Conservation (phyloP, 1,140 invertebrate species). For the Dermatophagoides farinae region DNA sequence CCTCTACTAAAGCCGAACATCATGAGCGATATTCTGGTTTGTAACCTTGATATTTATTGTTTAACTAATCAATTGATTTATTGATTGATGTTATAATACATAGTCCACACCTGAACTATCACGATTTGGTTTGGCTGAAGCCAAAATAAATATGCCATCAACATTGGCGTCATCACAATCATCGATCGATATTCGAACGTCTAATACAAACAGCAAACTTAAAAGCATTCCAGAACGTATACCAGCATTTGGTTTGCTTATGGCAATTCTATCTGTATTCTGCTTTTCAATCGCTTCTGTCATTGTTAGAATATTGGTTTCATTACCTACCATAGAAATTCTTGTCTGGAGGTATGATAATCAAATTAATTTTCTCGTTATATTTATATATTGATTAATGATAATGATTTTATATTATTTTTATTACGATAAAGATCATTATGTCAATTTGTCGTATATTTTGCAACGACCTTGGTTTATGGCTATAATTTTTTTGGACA, state of each 20-base stretch:
- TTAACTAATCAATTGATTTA: background rate
- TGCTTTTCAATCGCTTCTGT: conserved; percentile 7
- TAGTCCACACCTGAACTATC: background rate
- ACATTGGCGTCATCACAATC: background rate
- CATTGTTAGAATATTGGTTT: conserved; percentile 7
- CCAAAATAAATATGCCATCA: background rate
- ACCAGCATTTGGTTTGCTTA: conserved; percentile 10
- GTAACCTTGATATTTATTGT: background rate
- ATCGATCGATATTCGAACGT: background rate
- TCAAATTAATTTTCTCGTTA: background rate
- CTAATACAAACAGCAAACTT: background rate
- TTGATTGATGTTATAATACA: background rate
- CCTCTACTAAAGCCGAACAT: background rate
- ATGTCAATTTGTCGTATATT: conserved; percentile 6
- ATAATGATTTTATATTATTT: background rate
- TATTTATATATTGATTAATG: background rate
- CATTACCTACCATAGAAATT: conserved; percentile 4
- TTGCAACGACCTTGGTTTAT: background rate
- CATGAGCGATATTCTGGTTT: background rate
- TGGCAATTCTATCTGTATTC: conserved; percentile 12
- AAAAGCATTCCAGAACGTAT: conserved; percentile 2
- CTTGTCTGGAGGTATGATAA: conserved; percentile 11
- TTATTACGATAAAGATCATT: background rate
- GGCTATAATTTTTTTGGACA: conserved; percentile 2
- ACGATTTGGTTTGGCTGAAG: background rate